Percentiles rank a stretch among this genome's conserved stretches.
phyloP scores from a whole-genome alignment of 2,888 invertebrate genomes.

The Apodemia mormo region DNA sequence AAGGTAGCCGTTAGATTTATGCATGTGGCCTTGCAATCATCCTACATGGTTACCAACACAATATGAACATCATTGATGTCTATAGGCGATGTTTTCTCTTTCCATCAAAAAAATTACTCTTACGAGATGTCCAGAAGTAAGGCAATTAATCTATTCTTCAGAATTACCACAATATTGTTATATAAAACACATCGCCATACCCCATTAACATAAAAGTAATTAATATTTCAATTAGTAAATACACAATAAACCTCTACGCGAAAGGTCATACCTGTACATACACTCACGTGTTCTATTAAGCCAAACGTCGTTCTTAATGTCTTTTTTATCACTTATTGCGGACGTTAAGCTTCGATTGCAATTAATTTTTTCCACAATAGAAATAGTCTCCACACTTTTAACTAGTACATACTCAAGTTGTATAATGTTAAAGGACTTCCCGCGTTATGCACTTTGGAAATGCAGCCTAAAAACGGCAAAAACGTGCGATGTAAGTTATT shows the following conservation, averaged over 20 bases:
- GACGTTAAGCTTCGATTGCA: neutral
- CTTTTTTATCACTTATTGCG: conserved; percentile 7
- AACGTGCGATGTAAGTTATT: conserved; percentile 9
- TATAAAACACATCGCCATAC: neutral
- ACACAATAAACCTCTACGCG: neutral
- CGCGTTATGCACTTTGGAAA: conserved; percentile 8
- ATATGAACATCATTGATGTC: too few relatives aligned
- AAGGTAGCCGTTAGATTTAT: too few relatives aligned
- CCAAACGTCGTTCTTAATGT: conserved; percentile 3
- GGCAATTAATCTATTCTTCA: too few relatives aligned
- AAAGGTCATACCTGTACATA: conserved; percentile 3
- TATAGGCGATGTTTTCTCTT: too few relatives aligned
- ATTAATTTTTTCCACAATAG: conserved; percentile 1
- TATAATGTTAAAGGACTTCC: neutral
- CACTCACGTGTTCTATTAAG: neutral
- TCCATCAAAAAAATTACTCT: too few relatives aligned
- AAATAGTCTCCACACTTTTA: conserved; percentile 3
- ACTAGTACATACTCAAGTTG: neutral
- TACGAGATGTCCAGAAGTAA: too few relatives aligned
- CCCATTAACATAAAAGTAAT: neutral
- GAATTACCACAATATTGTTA: too few relatives aligned
- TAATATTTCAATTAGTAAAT: neutral
- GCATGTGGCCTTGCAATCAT: too few relatives aligned
- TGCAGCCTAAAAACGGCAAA: neutral
- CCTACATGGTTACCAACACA: too few relatives aligned